Base-by-base conservation (phyloP, 2,888 invertebrate species). In the Eupeodes luniger region DNA sequence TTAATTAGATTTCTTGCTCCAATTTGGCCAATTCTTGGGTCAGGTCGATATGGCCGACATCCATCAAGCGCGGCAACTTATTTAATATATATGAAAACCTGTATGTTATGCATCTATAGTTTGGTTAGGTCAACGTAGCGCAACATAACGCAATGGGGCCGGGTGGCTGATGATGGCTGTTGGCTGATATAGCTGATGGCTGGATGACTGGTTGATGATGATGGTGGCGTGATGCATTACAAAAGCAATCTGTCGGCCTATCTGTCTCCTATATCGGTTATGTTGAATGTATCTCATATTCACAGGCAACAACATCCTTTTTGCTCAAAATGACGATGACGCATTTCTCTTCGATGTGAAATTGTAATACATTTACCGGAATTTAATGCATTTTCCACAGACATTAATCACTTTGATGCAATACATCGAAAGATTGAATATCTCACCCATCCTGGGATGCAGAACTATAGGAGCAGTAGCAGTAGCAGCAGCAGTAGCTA, bases 301-400 rank as follows among this genome's bases (percentile, higher is more conserved):
- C 61, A 55, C 34, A 27, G 34, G 14, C 7, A 76, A 36, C 40
- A 55, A 36, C 40, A 55, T 49, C 66, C 47, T 75, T 64, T 53
- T 27, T 62, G 55, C 55, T 49, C 14, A 69, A 47, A 49, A 79
- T 83, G 86, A 79, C 79, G 79, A 82, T 82, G 87, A 87, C 80
- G 87, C 83, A 83, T 87, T 72, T 72, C 85, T 81, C 84, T 81
- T 90, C 89, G 90, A 91, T 90, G 90, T 90, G 91, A 92, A 92
- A 92, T 92, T 92, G 92, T 93, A 93, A 92, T 92, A 92, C 93
- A 93, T 93, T 92, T 92, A 92, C 92, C 92, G 91, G 92, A 92
- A 92, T 93, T 92, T 92, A 92, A 93, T 93, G 93, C 93, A 93
- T 92, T 92, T 93, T 92, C 92, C 92, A 92, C 92, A 92, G 91